phyloP scores from a whole-genome alignment of 92 coral and sea anemone genomes.

The Epizoanthus stellaris region DNA sequence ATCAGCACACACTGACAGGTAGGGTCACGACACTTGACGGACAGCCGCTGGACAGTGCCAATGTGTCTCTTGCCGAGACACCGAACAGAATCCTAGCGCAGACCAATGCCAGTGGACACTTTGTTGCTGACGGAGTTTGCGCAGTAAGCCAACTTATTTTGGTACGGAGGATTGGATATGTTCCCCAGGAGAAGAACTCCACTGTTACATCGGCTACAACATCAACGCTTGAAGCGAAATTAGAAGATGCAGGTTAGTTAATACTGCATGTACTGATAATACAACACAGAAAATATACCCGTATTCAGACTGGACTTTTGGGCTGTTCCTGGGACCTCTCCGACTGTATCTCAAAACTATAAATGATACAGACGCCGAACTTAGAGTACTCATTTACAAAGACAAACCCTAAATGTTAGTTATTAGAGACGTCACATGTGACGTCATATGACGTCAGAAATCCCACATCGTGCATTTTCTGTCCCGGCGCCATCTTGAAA shows the following conservation, averaged over 20 bases:
- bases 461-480: too few species aligned
- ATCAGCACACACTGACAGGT: slow-evolving; percentile 35
- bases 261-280: too few species aligned
- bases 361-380: too few species aligned
- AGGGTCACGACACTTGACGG: slow-evolving; percentile 33
- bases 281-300: too few species aligned
- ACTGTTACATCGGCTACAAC: slow-evolving; percentile 7
- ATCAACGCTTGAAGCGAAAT: slow-evolving; percentile 17
- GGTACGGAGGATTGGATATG: slow-evolving; percentile 36
- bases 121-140: slow-evolving; percentile 50
- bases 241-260: slow-evolving; percentile 53
- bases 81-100: slow-evolving; percentile 42
- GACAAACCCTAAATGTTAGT: too few species aligned
- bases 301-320: too few species aligned
- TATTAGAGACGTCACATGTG: too few species aligned
- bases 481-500: too few species aligned
- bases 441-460: too few species aligned
- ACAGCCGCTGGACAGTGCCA: slow-evolving; percentile 40
- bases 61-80: slow-evolving; percentile 48
- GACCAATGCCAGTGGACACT: slow-evolving; percentile 48
- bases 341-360: too few species aligned
- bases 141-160: slow-evolving; percentile 13
- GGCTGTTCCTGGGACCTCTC: too few species aligned
- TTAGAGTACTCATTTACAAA: too few species aligned
- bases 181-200: slow-evolving; percentile 14